Conservation (phyloP, 2,797 vertebrate species). For the Schizothorax lantsangensis region DNA sequence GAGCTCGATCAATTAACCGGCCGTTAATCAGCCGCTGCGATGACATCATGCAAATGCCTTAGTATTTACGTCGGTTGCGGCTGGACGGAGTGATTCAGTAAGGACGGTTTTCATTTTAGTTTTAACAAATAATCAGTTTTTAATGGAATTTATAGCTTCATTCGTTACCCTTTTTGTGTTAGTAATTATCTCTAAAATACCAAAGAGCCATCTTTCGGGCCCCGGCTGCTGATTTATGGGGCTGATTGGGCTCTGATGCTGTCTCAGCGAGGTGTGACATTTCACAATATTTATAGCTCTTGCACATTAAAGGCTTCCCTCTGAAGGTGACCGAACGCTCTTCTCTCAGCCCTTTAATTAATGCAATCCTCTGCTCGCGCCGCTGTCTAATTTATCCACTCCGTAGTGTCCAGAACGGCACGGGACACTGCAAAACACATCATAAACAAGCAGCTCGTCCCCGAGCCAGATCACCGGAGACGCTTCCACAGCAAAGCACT, state of each 20-base stretch:
- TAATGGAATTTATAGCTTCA: conserved; percentile 96
- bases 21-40: conserved; percentile 87
- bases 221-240: conserved; percentile 92
- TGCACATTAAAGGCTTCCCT: conserved; percentile 97
- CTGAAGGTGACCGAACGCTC: conserved; percentile 98
- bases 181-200: conserved; percentile 99
- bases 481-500: conserved; percentile 86
- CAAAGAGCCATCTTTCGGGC: conserved; percentile 97
- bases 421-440: conserved; percentile 71
- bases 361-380: conserved; percentile 87
- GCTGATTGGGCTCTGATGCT: conserved; percentile 88
- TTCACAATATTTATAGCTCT: conserved; percentile 99
- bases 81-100: conserved; percentile 83
- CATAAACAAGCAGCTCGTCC: conserved; percentile 79
- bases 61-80: conserved; percentile 83
- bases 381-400: conserved; percentile 88
- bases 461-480: conserved; percentile 75
- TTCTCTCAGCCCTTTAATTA: conserved; percentile 90
- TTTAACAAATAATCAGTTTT: conserved; percentile 99
- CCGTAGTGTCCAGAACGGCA: conserved; percentile 78
- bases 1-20: conserved; percentile 85
- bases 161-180: conserved; percentile 99
- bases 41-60: conserved; percentile 81
- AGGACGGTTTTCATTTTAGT: conserved; percentile 89
- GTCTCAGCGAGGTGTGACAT: conserved; percentile 99